A percentile compares a stretch with the other conserved stretches of the same genome.
These are phyloP conservation scores for Marmota flaviventris DNA, from an alignment of 2,113 vertebrate species.

Conservation along the genomic window DNA sequence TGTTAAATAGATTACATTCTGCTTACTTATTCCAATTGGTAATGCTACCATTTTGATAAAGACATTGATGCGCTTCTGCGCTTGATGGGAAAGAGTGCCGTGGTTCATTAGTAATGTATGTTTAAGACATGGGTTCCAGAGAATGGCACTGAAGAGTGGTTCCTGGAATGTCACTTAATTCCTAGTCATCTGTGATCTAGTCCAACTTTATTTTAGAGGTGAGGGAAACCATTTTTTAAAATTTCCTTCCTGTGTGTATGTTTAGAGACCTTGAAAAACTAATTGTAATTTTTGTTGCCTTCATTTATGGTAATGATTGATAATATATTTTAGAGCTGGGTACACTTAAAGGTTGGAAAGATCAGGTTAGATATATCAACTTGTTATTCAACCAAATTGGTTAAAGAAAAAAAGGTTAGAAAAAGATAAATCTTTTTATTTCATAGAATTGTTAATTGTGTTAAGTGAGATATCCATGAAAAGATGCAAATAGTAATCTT, in stretches of 20 bases:
- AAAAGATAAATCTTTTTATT: neutral
- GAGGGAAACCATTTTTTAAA: neutral
- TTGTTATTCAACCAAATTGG: neutral
- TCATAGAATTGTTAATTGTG: neutral
- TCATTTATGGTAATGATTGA: neutral
- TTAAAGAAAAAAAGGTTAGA: neutral
- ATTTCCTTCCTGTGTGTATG: neutral
- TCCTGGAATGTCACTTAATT: neutral
- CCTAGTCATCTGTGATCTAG: neutral
- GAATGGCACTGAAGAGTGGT: neutral
- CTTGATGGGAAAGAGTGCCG: neutral
- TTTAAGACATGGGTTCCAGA: neutral
- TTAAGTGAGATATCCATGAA: neutral
- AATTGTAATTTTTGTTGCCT: neutral
- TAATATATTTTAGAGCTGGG: neutral
- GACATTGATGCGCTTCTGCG: neutral
- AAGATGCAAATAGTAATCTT: neutral
- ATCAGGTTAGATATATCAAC: neutral
- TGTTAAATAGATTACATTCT: neutral
- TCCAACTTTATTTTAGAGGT: neutral
- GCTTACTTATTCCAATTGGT: neutral
- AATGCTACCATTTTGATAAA: neutral
- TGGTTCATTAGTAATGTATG: neutral
- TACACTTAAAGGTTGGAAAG: neutral
- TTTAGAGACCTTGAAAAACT: constrained; percentile 10